Percentiles rank a stretch among this genome's conserved stretches.
Conservation (phyloP, 2,113 vertebrate genomes). For the Carassius gibelio region DNA sequence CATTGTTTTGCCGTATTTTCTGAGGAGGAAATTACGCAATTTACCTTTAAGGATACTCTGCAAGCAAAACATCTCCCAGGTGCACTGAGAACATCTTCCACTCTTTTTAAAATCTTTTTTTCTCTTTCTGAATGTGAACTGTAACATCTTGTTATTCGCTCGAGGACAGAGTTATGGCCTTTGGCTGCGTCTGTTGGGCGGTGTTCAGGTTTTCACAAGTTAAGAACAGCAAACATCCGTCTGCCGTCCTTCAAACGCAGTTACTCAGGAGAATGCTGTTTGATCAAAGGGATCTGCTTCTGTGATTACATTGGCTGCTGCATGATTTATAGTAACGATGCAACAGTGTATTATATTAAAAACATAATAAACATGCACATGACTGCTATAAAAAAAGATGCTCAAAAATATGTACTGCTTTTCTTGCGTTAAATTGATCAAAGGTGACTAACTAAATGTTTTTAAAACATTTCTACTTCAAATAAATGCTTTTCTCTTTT, state of each 20-base stretch:
- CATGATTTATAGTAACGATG: background rate
- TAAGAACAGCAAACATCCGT: conserved; percentile 39
- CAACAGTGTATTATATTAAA: background rate
- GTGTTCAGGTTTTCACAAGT: conserved; percentile 40
- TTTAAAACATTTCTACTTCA: background rate
- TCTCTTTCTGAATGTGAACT: background rate
- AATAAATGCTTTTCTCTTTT: background rate
- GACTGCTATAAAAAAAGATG: background rate
- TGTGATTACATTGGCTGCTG: background rate
- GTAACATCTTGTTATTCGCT: background rate
- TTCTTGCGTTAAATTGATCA: background rate
- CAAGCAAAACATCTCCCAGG: background rate
- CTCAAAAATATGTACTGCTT: background rate
- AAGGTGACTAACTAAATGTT: background rate
- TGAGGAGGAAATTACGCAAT: background rate
- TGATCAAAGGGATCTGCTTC: conserved; percentile 22
- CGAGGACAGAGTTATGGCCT: conserved; percentile 6
- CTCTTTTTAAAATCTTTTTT: background rate
- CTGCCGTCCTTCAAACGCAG: conserved; percentile 9
- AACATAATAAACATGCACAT: background rate
- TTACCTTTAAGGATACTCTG: background rate
- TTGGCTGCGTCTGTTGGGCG: background rate
- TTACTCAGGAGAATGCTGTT: background rate
- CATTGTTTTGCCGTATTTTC: background rate
- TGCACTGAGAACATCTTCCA: background rate